Evolutionary conservation across 2,113 vertebrate genomes (phyloP).

Genomic region (Dissostichus mawsoni): DNA sequence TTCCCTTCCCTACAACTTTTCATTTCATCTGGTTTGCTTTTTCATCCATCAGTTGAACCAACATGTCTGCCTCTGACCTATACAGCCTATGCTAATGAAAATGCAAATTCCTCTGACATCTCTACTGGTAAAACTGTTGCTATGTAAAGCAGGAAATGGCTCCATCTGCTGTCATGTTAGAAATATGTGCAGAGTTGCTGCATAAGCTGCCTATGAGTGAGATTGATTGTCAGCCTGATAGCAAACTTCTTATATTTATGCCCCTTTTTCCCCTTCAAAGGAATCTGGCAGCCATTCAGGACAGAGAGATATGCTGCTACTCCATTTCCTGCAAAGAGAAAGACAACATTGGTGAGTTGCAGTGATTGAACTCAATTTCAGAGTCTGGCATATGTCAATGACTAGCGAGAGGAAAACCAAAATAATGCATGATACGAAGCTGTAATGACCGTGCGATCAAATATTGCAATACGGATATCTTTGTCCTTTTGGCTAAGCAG

Average conservation of each 20-base stretch:
- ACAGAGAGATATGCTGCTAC: conserved; percentile 90
- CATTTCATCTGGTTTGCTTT: not conserved
- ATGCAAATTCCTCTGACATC: not conserved
- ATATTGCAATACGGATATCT: not conserved
- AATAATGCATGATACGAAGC: no score
- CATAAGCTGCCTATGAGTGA: not conserved
- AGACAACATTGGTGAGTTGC: conserved; percentile 87
- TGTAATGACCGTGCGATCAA: no score
- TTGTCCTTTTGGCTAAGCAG: not conserved
- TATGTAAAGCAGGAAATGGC: not conserved
- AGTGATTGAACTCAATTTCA: not conserved
- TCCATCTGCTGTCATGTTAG: conserved; percentile 49
- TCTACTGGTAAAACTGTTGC: not conserved
- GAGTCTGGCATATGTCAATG: no score
- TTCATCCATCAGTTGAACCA: not conserved
- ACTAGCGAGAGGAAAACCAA: no score
- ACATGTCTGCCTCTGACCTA: not conserved
- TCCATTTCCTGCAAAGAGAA: conserved; percentile 91
- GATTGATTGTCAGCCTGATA: not conserved
- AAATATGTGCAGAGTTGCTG: not conserved
- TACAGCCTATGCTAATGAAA: not conserved
- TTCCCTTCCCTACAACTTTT: no score
- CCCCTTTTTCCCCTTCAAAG: conserved; percentile 58
- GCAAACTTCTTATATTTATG: not conserved
- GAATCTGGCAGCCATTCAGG: conserved; percentile 89